phyloP scores from a whole-genome alignment of 2,113 vertebrate species.

The Gopherus evgoodei region DNA sequence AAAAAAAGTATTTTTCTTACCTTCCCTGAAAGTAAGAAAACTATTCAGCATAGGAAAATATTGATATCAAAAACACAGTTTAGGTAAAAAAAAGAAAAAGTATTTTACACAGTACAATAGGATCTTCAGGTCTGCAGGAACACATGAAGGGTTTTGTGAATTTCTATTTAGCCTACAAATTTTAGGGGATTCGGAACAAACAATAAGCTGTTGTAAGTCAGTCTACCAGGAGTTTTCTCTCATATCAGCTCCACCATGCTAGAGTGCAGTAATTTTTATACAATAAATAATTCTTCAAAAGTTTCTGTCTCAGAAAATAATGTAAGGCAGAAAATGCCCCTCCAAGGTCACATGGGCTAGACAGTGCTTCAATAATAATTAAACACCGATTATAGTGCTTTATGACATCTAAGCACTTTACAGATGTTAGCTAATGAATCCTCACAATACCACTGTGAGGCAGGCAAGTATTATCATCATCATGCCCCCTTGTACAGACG shows the following conservation, averaged over 20 bases:
- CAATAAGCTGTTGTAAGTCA: constrained; percentile 59
- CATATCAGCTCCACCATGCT: constrained; percentile 66
- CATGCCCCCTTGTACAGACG: not conserved
- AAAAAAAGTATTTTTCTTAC: constrained; percentile 97
- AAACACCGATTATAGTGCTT: constrained; percentile 73
- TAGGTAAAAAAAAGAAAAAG: constrained; percentile 87
- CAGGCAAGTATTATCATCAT: constrained; percentile 61
- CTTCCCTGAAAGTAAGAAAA: constrained; percentile 99
- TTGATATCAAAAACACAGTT: constrained; percentile 95
- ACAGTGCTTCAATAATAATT: constrained; percentile 80
- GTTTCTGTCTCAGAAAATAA: constrained; percentile 64
- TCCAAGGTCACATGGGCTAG: constrained; percentile 79
- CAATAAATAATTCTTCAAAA: constrained; percentile 82
- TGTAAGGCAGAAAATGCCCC: constrained; percentile 62
- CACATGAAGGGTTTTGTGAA: constrained; percentile 75
- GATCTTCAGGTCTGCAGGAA: constrained; percentile 86
- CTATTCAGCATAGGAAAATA: constrained; percentile 97
- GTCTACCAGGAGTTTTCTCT: constrained; percentile 72
- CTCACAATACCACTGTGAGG: constrained; percentile 29
- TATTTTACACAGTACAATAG: constrained; percentile 92
- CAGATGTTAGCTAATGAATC: constrained; percentile 39
- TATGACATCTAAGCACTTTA: constrained; percentile 55
- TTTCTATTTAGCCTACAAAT: constrained; percentile 82
- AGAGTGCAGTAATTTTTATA: constrained; percentile 76
- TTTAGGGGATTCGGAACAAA: constrained; percentile 50